Evolutionary conservation across 1,140 invertebrate genomes (phyloP), one percentile per base, ranked within the genome.

Genomic region (Penaeus japonicus): DNA sequence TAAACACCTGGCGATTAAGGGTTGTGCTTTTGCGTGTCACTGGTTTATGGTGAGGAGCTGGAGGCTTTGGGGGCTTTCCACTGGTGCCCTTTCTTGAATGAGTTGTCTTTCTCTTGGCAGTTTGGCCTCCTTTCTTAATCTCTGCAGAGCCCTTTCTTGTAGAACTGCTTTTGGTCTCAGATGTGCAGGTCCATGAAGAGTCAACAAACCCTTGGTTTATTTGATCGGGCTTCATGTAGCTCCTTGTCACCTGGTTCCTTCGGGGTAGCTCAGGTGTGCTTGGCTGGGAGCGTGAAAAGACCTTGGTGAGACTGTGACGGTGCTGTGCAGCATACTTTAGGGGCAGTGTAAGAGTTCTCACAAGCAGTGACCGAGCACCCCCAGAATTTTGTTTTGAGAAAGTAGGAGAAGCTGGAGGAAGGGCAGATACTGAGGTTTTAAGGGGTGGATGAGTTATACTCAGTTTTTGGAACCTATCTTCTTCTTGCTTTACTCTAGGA

Each of bases 241-340:
- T 90, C 47, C 80, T 90, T 5, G 84, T 54, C 54, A 89, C 79
- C 27, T 84, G 73, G 30, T 86, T 87, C 15, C 89, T 88, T 24
- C 90, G 85, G 39, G 84, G 85, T 17, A 90, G 70, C 27, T 87
- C 90, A 24, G 90, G 90, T 2, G 89, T 88, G n/a, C 88, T 89
- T 20, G 90, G 90, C 30, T 90, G 90, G 10, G 90, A 90, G 62
- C 90, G 85, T 1, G 90, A 90, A 65, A 90, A 87, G 65, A 85
- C 89, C 55, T 88, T 89, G 5, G 89, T 87, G n/a, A 90, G 90
- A 30, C 85, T 88, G 0, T 87, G 89, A 5, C 88, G 85, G 15
- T 89, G 87, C 70, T 90, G 90, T 2, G 87, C 84, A n/a, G 90
- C 90, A 47, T 89, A 89, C 77, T 89, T 90, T 22, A 90, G 85